Evolutionary conservation across 2,113 vertebrate species (phyloP), one percentile per base, ranked within the genome.

Genomic region (Hydropotes inermis): DNA sequence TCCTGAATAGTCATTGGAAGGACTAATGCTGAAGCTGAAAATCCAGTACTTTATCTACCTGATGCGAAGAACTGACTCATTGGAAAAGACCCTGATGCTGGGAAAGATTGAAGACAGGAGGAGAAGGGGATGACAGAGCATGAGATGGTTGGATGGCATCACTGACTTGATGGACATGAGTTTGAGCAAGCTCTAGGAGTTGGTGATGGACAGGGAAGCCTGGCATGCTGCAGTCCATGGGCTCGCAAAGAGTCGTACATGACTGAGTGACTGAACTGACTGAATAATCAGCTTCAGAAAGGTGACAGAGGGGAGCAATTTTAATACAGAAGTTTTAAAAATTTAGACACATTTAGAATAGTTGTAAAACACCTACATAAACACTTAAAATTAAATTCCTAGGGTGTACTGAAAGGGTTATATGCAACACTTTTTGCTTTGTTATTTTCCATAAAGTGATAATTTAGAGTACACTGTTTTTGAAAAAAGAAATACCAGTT

Each of bases 291-390:
- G 58, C 95, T 82, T 45, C 30, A 55, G 23, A 81, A 97, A 98
- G 85, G 4, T 43, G 87, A 96, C 82, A 61, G 60, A 97, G 88
- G 95, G 78, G 86, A 89, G 82, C 10, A 28, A 81, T 97, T 97
- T 95, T 79, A 82, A 97, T 97, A 96, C 74, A 87, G 52, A 52
- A 96, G 86, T 47, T 97, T 91, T 67, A 0, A 2, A 36, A 81
- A 92, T 43, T 61, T 88, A 55, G 89, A 64, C 33, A 57, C 28
- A 47, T 70, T 92, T 13, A 85, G 76, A 61, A 78, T 94, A 85
- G 55, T 3, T 96, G 55, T 86, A 86, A 92, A 94, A 85, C 10
- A 91, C 28, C n/a, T 78, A n/a, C 92, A 61, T 94, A 95, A 96
- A 86, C 5, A 52, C 74, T 95, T 95, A 90, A 70, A 97, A 83